Evolutionary conservation across 2,888 invertebrate species (phyloP), one percentile per base, ranked within the genome.

Genomic region (Microchrysa polita): DNA sequence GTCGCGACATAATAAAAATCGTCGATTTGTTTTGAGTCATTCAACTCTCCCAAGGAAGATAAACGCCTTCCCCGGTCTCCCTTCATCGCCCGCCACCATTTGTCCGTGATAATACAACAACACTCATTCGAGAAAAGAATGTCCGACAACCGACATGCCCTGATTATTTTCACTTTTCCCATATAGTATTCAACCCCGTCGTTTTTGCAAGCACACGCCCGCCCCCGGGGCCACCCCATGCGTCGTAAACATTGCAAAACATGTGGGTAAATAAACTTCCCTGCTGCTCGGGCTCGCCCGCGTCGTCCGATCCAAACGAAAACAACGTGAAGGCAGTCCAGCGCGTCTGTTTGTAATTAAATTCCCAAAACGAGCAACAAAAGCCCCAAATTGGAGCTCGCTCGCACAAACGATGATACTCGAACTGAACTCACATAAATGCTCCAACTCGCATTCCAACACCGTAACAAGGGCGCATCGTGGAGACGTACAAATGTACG

Each of bases 291-390:
- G n/a, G 22, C 14, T 5, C 10, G 22, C 60, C 48, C 52, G 14
- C 16, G 67, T 20, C 63, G 20, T 9, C 55, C 55, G n/a, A 34
- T 34, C 57, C 59, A 59, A n/a, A 10, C 52, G 23, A 52, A 5
- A 67, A 44, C 27, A 42, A 48, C 48, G 59, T 23, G 22, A 14
- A 22, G 59, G 55, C 59, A 22, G 9, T 59, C 27, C 59, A 48
- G 48, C 61, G 27, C 44, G 48, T 22, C 65, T 44, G 65, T 65
- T 48, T 7, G 67, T 34, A 67, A 67, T 67, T 67, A 67, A 67
- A 67, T 52, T 42, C 67, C 61, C 34, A 18, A 22, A 48, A 48
- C 48, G 20, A 67, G 67, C 48, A 67, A 23, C 20, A 53, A 48
- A 53, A 18, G 12, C 23, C 27, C 48, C 1, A 65, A 61, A 61